Evolutionary conservation across 2,797 vertebrate species (phyloP).

Genomic region (Pampus argenteus): DNA sequence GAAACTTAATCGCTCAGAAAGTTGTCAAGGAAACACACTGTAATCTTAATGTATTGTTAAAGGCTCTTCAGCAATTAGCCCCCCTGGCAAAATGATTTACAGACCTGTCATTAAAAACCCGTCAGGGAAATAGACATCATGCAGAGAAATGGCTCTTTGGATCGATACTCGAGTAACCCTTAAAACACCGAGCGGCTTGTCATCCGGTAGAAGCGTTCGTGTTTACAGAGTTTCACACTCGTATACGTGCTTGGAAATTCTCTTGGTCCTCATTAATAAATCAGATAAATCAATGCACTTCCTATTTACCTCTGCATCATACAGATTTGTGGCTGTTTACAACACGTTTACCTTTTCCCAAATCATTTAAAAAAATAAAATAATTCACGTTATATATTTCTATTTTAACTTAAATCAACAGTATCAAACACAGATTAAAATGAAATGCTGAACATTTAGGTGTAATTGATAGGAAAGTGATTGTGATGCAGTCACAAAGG

Average conservation of each 20-base stretch:
- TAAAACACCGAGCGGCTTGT: slow-evolving; percentile 45
- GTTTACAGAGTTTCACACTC: slow-evolving; percentile 38
- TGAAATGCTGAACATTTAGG: not conserved
- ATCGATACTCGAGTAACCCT: slow-evolving; percentile 77
- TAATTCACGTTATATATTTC: not conserved
- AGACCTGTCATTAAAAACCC: slow-evolving; percentile 67
- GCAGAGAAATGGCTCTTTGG: slow-evolving; percentile 65
- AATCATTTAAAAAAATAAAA: not conserved
- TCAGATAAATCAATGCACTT: slow-evolving; percentile 22
- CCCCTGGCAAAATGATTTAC: slow-evolving; percentile 68
- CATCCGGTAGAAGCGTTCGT: slow-evolving; percentile 38
- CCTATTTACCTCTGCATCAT: slow-evolving; percentile 13
- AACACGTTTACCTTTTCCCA: slow-evolving; percentile 1
- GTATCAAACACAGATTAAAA: not conserved
- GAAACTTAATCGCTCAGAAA: slow-evolving; percentile 31
- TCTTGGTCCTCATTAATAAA: slow-evolving; percentile 44
- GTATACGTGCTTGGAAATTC: slow-evolving; percentile 14
- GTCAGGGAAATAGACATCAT: slow-evolving; percentile 71
- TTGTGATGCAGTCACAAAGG: slow-evolving; percentile 7
- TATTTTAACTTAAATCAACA: not conserved
- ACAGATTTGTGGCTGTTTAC: slow-evolving; percentile 4
- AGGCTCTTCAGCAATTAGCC: slow-evolving; percentile 64
- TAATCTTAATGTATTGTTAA: slow-evolving; percentile 51
- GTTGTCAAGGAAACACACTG: slow-evolving; percentile 34
- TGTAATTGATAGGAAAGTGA: slow-evolving; percentile 4